These are phyloP conservation scores for Archilochus colubris DNA, from an alignment of 2,113 vertebrate species.

Conservation along the genomic window DNA sequence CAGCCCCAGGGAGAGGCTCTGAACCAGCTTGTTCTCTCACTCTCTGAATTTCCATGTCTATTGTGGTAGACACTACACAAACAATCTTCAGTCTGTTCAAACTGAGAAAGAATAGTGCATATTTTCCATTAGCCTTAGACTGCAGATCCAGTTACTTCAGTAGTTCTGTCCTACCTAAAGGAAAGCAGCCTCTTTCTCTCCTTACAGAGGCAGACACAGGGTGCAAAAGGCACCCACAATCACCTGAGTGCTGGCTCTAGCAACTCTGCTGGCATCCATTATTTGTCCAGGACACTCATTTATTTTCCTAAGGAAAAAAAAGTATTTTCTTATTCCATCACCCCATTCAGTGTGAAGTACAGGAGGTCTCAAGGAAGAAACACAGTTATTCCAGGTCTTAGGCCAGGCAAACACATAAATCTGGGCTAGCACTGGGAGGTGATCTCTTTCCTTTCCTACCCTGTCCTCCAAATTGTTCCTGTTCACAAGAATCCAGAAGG, in stretches of 20 bases:
- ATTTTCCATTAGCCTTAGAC: background rate
- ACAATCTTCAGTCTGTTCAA: background rate
- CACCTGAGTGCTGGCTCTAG: background rate
- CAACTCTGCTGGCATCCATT: background rate
- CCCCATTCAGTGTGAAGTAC: background rate
- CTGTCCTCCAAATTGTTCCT: background rate
- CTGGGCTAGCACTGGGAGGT: background rate
- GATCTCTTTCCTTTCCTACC: rapidly evolving
- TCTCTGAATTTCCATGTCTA: background rate
- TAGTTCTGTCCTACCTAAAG: background rate
- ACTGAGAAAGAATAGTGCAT: background rate
- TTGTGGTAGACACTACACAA: background rate
- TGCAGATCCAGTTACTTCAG: background rate
- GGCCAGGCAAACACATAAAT: background rate
- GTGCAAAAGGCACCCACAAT: background rate
- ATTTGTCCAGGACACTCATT: background rate
- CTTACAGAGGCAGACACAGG: background rate
- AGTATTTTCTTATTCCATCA: background rate
- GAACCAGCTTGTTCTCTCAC: background rate
- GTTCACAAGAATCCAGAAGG: slow-evolving; percentile 9
- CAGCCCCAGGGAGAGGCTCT: background rate
- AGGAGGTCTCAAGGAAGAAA: background rate
- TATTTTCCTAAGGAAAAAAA: background rate
- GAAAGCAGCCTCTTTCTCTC: background rate
- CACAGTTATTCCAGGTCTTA: background rate